Conservation (phyloP, 2,113 vertebrate genomes). For the Cryptomyrus ogoouensis region DNA sequence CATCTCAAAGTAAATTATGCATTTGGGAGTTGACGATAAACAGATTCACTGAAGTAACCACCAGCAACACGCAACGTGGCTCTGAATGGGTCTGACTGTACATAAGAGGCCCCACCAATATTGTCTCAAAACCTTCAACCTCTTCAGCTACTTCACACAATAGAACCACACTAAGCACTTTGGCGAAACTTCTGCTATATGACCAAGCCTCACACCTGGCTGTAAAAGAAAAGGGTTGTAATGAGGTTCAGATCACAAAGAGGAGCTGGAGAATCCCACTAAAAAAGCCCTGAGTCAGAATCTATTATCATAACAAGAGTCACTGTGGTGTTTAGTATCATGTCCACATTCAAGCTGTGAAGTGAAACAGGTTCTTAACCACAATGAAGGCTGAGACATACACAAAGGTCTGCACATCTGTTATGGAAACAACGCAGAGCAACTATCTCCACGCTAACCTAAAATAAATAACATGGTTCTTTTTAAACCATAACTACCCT, state of each 20-base stretch:
- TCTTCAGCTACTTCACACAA: not conserved
- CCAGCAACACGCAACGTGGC: not conserved
- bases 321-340: not conserved
- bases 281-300: not conserved
- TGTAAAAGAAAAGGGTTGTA: not conserved
- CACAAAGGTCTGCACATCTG: not conserved
- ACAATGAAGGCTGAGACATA: not conserved
- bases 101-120: not conserved
- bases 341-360: not conserved
- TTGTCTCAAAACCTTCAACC: not conserved
- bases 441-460: not conserved
- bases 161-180: not conserved
- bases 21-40: not conserved
- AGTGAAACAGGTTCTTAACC: not conserved
- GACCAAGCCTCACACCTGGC: not conserved
- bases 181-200: not conserved
- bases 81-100: not conserved
- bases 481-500: constrained; percentile 11
- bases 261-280: not conserved
- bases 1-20: not conserved
- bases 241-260: not conserved
- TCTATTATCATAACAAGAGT: not conserved
- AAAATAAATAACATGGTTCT: not conserved
- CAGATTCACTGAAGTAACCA: not conserved
- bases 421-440: not conserved